Evolutionary conservation across 2,113 vertebrate species (phyloP).

Genomic region (Phylloscopus whistleri): DNA sequence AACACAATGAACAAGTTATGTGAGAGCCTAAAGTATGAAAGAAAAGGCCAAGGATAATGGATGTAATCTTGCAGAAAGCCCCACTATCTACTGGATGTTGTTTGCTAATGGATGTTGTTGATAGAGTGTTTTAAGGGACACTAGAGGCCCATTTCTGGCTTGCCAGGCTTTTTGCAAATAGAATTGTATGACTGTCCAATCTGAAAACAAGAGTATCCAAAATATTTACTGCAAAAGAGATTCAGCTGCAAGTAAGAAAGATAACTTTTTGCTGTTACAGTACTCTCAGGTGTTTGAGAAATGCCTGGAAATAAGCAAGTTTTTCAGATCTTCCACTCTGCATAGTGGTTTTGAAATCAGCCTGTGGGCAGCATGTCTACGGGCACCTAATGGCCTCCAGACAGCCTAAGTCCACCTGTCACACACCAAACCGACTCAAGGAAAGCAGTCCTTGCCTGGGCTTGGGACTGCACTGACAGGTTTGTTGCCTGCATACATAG

Average conservation of each 20-base stretch:
- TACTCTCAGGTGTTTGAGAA: background rate
- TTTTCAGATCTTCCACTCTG: background rate
- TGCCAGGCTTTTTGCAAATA: background rate
- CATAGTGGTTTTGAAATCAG: background rate
- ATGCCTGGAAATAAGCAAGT: background rate
- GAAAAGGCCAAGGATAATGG: background rate
- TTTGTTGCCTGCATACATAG: background rate
- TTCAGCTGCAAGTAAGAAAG: background rate
- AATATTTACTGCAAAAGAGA: background rate
- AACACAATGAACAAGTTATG: background rate
- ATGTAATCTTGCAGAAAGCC: background rate
- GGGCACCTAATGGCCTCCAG: background rate
- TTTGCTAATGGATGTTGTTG: background rate
- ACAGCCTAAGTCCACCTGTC: background rate
- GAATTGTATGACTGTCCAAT: background rate
- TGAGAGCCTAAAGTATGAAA: background rate
- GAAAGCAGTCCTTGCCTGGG: background rate
- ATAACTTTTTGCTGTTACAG: background rate
- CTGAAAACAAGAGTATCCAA: background rate
- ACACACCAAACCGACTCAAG: background rate
- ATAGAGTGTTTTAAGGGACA: background rate
- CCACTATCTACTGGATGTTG: background rate
- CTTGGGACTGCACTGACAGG: background rate
- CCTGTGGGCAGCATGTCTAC: background rate
- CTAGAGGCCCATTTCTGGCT: background rate